A percentile compares a stretch with the other conserved stretches of the same genome.
Evolutionary conservation across 2,888 invertebrate genomes (phyloP).

Genomic region (Agonum fuliginosum): DNA sequence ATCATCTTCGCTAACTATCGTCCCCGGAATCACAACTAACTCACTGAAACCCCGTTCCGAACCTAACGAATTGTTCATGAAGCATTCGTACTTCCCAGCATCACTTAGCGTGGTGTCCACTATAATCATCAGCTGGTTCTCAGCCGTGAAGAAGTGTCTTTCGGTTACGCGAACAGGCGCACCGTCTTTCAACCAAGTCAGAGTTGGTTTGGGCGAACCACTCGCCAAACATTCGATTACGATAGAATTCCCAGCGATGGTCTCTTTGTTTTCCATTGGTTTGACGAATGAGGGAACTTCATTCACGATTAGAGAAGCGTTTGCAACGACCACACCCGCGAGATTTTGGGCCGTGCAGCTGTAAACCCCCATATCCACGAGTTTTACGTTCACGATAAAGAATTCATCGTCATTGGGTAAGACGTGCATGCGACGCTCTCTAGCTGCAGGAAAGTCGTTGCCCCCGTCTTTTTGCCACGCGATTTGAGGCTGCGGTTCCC

Average conservation of each 20-base stretch:
- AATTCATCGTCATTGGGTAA: slow-evolving; percentile 94
- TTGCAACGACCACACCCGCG: slow-evolving; percentile 90
- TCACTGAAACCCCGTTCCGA: slow-evolving; percentile 83
- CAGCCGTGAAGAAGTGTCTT: slow-evolving; percentile 90
- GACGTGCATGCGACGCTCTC: slow-evolving; percentile 93
- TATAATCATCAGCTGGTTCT: slow-evolving; percentile 91
- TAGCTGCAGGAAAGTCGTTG: slow-evolving; percentile 94
- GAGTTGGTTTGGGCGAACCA: slow-evolving; percentile 87
- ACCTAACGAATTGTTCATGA: slow-evolving; percentile 90
- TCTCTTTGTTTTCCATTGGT: slow-evolving; percentile 90
- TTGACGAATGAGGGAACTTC: slow-evolving; percentile 92
- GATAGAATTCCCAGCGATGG: slow-evolving; percentile 86
- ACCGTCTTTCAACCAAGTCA: slow-evolving; percentile 92
- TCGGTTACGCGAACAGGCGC: slow-evolving; percentile 82
- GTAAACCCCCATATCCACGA: slow-evolving; percentile 92
- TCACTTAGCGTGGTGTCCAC: slow-evolving; percentile 86
- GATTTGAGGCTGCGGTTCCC: slow-evolving; percentile 91
- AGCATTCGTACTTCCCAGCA: slow-evolving; percentile 92
- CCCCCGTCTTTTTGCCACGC: slow-evolving; percentile 95
- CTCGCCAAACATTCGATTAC: slow-evolving; percentile 92
- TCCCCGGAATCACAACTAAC: slow-evolving; percentile 81
- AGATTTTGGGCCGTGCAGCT: slow-evolving; percentile 94
- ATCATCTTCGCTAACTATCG: slow-evolving; percentile 79
- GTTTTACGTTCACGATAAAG: slow-evolving; percentile 93
- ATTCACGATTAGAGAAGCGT: slow-evolving; percentile 88